A percentile compares a stretch with the other conserved stretches of the same genome.
Conservation (phyloP, 2,113 vertebrate genomes). For the Hydropotes inermis region DNA sequence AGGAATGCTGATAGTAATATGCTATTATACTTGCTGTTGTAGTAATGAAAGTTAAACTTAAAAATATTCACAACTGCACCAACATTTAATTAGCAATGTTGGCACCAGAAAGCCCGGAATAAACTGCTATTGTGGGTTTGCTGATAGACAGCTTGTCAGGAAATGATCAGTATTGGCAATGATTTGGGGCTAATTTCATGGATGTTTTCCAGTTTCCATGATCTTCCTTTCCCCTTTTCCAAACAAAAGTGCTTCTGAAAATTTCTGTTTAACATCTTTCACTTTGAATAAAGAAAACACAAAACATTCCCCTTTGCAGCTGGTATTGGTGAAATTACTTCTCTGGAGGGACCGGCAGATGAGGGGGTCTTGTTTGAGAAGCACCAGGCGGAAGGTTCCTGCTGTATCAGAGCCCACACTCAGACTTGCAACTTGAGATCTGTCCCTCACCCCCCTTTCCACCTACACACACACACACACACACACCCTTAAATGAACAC, state of each 20-base stretch:
- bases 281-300: constrained; percentile 92
- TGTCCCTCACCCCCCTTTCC: constrained; percentile 67
- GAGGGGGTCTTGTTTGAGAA: constrained; percentile 87
- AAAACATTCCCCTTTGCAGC: constrained; percentile 91
- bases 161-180: constrained; percentile 80
- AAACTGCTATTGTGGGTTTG: constrained; percentile 52
- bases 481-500: constrained; percentile 89
- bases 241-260: constrained; percentile 90
- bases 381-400: constrained; percentile 88
- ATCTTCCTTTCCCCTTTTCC: constrained; percentile 80
- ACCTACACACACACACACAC: constrained; percentile 56
- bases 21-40: neutral
- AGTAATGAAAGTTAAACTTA: constrained; percentile 5
- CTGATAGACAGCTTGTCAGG: constrained; percentile 83
- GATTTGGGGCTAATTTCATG: constrained; percentile 87
- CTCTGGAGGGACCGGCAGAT: constrained; percentile 85
- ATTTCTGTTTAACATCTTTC: constrained; percentile 96
- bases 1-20: neutral
- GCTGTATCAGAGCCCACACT: constrained; percentile 88
- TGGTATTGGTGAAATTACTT: constrained; percentile 89
- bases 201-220: constrained; percentile 85
- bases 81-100: constrained; percentile 8
- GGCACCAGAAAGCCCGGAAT: constrained; percentile 19
- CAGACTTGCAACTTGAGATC: constrained; percentile 91
- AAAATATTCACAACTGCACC: neutral